These are phyloP conservation scores for Podotricha telesiphe DNA, from an alignment of 2,888 invertebrate species.

Conservation along the genomic window DNA sequence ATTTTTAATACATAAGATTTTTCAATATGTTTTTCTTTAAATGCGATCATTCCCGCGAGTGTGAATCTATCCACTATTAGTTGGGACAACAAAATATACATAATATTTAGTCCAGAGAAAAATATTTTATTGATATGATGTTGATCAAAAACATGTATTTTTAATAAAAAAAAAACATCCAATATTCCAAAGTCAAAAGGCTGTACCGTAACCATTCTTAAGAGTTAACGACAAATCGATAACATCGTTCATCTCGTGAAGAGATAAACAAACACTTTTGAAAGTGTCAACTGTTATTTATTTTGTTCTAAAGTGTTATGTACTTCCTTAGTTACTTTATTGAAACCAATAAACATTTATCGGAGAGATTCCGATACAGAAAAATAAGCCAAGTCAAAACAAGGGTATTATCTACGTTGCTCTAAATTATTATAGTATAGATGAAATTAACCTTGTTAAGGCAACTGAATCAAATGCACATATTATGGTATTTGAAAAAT, in stretches of 20 bases:
- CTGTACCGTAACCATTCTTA: neutral
- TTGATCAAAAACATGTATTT: neutral
- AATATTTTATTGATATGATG: too few relatives aligned
- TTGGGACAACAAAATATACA: too few relatives aligned
- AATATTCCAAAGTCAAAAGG: neutral
- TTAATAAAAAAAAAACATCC: neutral
- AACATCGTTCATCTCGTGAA: neutral
- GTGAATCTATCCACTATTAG: too few relatives aligned
- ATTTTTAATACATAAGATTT: too few relatives aligned
- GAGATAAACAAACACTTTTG: conserved; percentile 18
- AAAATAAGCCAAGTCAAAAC: conserved; percentile 9
- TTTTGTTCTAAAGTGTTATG: conserved; percentile 14
- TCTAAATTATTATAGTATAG: too few relatives aligned
- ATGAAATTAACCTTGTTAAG: too few relatives aligned
- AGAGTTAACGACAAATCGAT: conserved; percentile 1
- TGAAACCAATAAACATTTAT: neutral
- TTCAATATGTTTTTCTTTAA: too few relatives aligned
- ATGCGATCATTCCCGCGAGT: too few relatives aligned
- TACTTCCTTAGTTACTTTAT: neutral
- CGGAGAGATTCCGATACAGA: neutral
- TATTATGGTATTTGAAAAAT: too few relatives aligned
- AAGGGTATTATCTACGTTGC: neutral
- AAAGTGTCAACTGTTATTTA: conserved; percentile 19
- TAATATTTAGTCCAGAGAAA: too few relatives aligned
- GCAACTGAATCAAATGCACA: too few relatives aligned